Base-by-base conservation (phyloP, 1,140 invertebrate genomes). In the Meloidogyne hapla region DNA sequence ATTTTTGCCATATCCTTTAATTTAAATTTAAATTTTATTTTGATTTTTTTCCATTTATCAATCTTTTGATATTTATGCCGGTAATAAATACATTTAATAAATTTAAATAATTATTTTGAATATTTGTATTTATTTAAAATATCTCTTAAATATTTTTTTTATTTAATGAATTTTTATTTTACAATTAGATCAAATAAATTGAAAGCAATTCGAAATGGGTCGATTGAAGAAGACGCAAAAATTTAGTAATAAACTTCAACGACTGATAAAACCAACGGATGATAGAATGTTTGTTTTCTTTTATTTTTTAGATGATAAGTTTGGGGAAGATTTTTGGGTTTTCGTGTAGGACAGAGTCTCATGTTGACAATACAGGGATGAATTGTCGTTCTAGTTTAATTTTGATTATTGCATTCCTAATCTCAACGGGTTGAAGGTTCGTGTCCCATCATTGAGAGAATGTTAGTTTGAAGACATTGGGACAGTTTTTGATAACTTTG, bases 201-300 rank as follows among this genome's bases (percentile, higher is more conserved):
- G 18, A 28, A 28, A 40, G 23, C 9, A n/a, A 5, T 26, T 40
- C 9, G 8, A 66, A 0, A 66, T 40, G 82, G 81, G 79, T 18
- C 56, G 81, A 42, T 25, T 77, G 10, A 82, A 85, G 63, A 81
- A 81, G 61, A 78, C 82, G 0, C 74, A 79, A 68, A 87, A 85
- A 42, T 80, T 83, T 69, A 69, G 83, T 15, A 84, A 83, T 38
- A 81, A 77, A 38, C 66, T 84, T 10, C 63, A 78, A 42, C 85
- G 85, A 42, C 48, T 85, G 33, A 83, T 86, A 61, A 86, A 87
- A 62, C 76, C 78, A 26, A 86, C 86, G 12, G 85, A 86, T 75
- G 75, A 69, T 26, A 72, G 85, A 82, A 82, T 86, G 86, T 86
- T 66, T 80, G 77, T 75, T 65, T n/a, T n/a, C n/a, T n/a, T n/a